Evolutionary conservation across 2,888 invertebrate species (phyloP), one percentile per base, ranked within the genome.

Genomic region (Odontocolon sp.): DNA sequence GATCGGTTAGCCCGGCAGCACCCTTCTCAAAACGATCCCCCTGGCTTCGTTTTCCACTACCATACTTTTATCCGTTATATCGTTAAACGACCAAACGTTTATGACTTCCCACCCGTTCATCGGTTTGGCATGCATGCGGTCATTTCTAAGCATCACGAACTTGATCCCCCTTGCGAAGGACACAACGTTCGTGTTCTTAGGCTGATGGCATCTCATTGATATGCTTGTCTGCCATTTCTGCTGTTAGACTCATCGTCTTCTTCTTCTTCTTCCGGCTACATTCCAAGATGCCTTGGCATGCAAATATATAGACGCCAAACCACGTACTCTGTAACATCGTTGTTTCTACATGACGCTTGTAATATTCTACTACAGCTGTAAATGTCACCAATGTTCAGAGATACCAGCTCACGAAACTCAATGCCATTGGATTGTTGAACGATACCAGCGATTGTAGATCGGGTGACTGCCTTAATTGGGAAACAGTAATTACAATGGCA

Each of bases 111-210:
- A 76, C 81, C 81, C 47, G 56, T 47, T 67, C 61, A 33, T 67
- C 59, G 52, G 28, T 83, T 87, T 84, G 76, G 77, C 82, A 87
- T 87, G 86, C 84, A 87, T 87, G 85, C 69, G 83, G 81, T 82
- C 84, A 86, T 87, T 87, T 83, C 84, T 87, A 86, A 84, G 87
- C 86, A 83, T 82, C 80, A 69, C 56, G 9, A 38, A 63, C 66
- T 61, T 38, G 45, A 45, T 50, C 33, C 28, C 45, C 40, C 36
- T 9, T 31, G 47, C 18, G 40, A 18, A 36, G 21, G 6, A 16
- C 21, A 47, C 40, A 28, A 45, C 56, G 47, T 40, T 18, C n/a
- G n/a, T 14, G 26, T 36, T 36, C 50, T 50, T 26, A 11, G 9
- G 14, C 23, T n/a, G 33, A 45, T 47, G 28, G 50, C 8, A n/a